phyloP scores from a whole-genome alignment of 1,140 invertebrate species.

The Drosophila leontia region DNA sequence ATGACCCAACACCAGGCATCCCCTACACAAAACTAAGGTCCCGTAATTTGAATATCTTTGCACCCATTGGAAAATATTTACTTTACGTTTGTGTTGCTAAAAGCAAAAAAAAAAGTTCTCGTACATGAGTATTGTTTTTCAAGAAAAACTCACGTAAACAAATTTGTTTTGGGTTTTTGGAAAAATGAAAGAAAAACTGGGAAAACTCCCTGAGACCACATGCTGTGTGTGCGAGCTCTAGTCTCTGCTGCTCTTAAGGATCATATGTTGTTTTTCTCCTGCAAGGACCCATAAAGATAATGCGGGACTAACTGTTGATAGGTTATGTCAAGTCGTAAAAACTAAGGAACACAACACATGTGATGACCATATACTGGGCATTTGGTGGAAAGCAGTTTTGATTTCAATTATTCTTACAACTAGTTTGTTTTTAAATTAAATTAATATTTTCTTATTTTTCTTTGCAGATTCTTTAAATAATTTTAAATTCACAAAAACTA shows the following conservation, averaged over 20 bases:
- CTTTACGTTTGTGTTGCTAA: slow-evolving; percentile 47
- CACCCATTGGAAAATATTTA: slow-evolving; percentile 56
- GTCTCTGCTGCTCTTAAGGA: slow-evolving; percentile 20
- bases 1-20: slow-evolving; percentile 8
- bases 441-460: slow-evolving; percentile 2
- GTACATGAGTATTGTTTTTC: slow-evolving; percentile 26
- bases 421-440: slow-evolving; percentile 16
- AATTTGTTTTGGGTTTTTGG: slow-evolving; percentile 70
- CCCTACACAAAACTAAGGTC: neutral
- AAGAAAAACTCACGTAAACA: slow-evolving; percentile 68
- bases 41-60: slow-evolving; percentile 68
- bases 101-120: slow-evolving; percentile 50
- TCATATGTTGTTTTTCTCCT: slow-evolving; percentile 49
- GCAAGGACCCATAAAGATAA: slow-evolving; percentile 33
- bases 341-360: slow-evolving; percentile 27
- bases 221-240: slow-evolving; percentile 45
- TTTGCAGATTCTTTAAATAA: slow-evolving; percentile 58
- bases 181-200: neutral
- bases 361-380: slow-evolving; percentile 31
- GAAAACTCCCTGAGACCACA: slow-evolving; percentile 57
- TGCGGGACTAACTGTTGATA: slow-evolving; percentile 42
- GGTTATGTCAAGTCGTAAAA: slow-evolving; percentile 46
- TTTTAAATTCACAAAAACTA: slow-evolving; percentile 13
- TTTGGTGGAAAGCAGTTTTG: neutral
- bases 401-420: neutral